Percentiles rank a stretch among this genome's conserved stretches.
phyloP scores from a whole-genome alignment of 2,888 invertebrate species.

The Ceramica pisi region DNA sequence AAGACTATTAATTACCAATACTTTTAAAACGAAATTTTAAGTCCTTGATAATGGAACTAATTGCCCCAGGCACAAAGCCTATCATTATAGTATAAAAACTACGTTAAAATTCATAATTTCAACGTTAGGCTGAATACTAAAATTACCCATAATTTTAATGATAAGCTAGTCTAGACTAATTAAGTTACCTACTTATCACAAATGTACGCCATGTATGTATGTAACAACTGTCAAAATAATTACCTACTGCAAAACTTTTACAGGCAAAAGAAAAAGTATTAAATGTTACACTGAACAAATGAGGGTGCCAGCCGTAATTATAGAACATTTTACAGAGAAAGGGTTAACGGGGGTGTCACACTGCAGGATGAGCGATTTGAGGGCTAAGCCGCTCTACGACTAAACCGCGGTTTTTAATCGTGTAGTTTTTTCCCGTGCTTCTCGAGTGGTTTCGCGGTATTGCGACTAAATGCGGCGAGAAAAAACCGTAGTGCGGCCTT shows the following conservation, averaged over 20 bases:
- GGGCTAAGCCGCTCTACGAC: too few species aligned
- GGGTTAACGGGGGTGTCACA: constrained; percentile 24
- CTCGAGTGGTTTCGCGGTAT: too few species aligned
- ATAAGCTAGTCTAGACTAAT: background rate
- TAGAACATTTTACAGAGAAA: constrained; percentile 32
- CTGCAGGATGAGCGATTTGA: constrained; percentile 27
- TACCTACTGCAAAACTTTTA: constrained; percentile 19
- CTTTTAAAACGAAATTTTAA: background rate
- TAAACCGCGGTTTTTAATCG: too few species aligned
- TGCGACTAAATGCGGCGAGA: too few species aligned
- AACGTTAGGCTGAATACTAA: background rate
- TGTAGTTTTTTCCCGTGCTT: too few species aligned
- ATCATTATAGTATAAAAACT: constrained; percentile 2
- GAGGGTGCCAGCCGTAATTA: constrained; percentile 43
- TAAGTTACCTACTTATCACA: background rate
- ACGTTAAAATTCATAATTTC: background rate
- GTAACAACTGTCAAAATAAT: constrained; percentile 5
- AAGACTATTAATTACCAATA: background rate
- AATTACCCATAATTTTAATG: background rate
- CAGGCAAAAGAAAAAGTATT: constrained; percentile 18
- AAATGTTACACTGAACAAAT: constrained; percentile 25
- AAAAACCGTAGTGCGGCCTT: too few species aligned
- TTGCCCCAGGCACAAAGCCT: constrained; percentile 11
- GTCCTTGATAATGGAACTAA: background rate
- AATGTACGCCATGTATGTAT: background rate